These are phyloP conservation scores for Noctua fimbriata DNA, from an alignment of 2,888 invertebrate species.

Conservation along the genomic window DNA sequence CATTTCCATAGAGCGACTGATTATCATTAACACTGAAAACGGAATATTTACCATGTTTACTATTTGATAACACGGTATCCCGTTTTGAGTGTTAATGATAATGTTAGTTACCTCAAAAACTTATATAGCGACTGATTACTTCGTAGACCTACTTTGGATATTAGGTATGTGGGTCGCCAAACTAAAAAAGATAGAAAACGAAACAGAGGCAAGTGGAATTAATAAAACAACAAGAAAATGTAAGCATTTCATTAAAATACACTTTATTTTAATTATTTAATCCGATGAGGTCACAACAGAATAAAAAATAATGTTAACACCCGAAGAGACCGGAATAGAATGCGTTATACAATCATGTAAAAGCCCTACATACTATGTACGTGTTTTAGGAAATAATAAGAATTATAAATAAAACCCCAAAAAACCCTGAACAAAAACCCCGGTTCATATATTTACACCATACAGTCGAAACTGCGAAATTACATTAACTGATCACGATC, in stretches of 20 bases:
- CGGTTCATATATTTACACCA: background rate
- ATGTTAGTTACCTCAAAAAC: too few species aligned
- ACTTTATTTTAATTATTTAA: conserved; percentile 51
- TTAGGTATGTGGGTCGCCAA: too few species aligned
- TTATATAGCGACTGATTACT: too few species aligned
- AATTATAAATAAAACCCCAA: too few species aligned
- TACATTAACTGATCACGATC: too few species aligned
- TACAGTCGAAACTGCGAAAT: too few species aligned
- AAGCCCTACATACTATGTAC: background rate
- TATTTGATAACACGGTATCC: too few species aligned
- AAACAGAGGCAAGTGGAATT: background rate
- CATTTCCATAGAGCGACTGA: background rate
- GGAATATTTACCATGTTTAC: too few species aligned
- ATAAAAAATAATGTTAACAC: conserved; percentile 57
- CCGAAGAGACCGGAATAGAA: conserved; percentile 17
- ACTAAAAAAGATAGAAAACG: background rate
- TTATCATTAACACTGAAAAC: too few species aligned
- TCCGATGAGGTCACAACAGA: conserved; percentile 52
- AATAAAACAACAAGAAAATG: background rate
- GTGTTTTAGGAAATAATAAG: background rate
- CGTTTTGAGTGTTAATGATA: too few species aligned
- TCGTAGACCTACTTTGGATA: too few species aligned
- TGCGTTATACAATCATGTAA: conserved; percentile 9
- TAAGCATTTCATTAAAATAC: conserved; percentile 15
- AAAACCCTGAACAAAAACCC: too few species aligned